Conservation (phyloP, 1,140 invertebrate species). For the Penaeus chinensis region DNA sequence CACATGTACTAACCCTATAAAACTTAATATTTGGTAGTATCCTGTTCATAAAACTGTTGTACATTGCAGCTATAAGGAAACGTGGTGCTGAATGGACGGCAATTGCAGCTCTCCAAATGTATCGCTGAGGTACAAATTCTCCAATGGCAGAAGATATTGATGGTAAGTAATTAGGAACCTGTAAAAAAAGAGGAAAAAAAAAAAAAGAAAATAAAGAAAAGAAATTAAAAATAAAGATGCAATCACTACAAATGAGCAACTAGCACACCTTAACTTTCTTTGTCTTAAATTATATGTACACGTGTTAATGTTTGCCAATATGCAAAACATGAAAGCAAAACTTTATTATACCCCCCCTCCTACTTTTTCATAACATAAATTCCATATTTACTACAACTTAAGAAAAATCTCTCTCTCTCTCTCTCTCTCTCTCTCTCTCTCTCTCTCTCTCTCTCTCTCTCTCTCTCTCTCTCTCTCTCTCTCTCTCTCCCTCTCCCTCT, state of each 20-base stretch:
- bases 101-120: constrained; percentile 54
- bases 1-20: constrained; percentile 30
- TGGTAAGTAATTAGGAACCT: constrained; percentile 54
- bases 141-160: constrained; percentile 56
- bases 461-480: no score
- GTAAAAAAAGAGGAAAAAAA: not conserved
- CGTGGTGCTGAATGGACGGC: constrained; percentile 49
- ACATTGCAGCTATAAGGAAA: constrained; percentile 46
- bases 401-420: no score
- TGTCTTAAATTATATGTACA: no score
- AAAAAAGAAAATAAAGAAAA: not conserved
- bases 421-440: no score
- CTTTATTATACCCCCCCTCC: no score
- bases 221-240: not conserved
- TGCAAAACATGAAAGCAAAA: no score
- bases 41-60: constrained; percentile 48
- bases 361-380: no score
- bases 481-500: no score
- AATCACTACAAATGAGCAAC: not conserved
- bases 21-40: constrained; percentile 42
- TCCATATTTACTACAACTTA: no score
- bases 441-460: no score
- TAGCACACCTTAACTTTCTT: no score
- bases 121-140: constrained; percentile 53
- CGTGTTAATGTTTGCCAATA: no score